Base-by-base conservation (phyloP, 2,113 vertebrate species). In the Synchiropus splendidus region DNA sequence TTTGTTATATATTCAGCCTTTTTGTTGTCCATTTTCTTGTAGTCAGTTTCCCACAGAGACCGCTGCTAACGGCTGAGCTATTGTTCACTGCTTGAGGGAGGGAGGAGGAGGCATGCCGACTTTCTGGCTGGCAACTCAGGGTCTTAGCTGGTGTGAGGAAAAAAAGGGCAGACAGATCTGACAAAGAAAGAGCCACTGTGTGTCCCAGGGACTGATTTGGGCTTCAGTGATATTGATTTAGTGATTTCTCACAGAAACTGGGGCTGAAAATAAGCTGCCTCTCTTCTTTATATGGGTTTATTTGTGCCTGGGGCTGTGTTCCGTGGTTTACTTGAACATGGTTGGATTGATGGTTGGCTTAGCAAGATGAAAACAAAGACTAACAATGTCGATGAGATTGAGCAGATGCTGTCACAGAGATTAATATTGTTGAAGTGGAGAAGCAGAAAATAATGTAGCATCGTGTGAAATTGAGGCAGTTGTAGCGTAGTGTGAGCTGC, bases 51-150 rank as follows among this genome's bases (percentile, higher is more conserved):
- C 73, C 73, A 76, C 59, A 73, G 57, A 64, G 49, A 35, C 5
- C 32, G 31, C n/a, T 12, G 41, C 51, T 51, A 54, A 73, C 42
- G 61, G 62, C 38, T 45, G 41, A 59, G 21, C 61, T 51, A 12
- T 51, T 72, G 68, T 78, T 84, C 81, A 73, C 78, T 60, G 51
- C 50, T 63, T 32, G 64, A 36, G 42, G 31, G 31, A 31, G 2
- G 30, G 37, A 34, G 42, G 45, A 39, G 36, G 39, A 45, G 59
- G 61, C 42, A 53, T 38, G 42, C 45, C 42, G 36, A 61, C 68
- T 80, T 84, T 69, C 81, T 74, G 65, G 48, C 64, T 74, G 69
- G 60, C 65, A 69, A 39, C 51, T 50, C n/a, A 1, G 31, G 43
- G 54, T 53, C 54, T 42, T 9, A 61, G 64, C 62, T 40, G 59